These are phyloP conservation scores for Caenorhabditis sp. DNA, from an alignment of 2,888 invertebrate genomes.

Conservation along the genomic window DNA sequence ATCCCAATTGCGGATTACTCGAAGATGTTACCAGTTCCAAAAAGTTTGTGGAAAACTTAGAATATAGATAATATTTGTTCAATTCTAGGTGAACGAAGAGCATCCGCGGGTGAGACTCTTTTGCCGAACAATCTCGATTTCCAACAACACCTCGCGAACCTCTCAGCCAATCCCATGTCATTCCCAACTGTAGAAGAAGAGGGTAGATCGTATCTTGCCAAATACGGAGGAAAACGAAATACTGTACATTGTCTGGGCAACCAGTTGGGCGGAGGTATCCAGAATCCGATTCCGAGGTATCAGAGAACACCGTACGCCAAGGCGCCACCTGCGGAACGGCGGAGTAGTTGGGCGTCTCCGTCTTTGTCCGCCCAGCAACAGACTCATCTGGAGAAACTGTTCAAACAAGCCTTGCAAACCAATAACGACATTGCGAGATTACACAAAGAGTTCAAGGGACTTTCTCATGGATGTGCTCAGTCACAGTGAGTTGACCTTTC, in stretches of 20 bases:
- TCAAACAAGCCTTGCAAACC: conserved; percentile 65
- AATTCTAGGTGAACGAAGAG: conserved; percentile 65
- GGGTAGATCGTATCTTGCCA: conserved; percentile 70
- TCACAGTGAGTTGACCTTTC: conserved; percentile 36
- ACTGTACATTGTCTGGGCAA: conserved; percentile 69
- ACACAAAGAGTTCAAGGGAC: conserved; percentile 75
- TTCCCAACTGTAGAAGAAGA: conserved; percentile 66
- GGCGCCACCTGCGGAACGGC: conserved; percentile 62
- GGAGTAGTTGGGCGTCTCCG: conserved; percentile 77
- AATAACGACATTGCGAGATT: conserved; percentile 65
- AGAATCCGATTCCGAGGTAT: conserved; percentile 63
- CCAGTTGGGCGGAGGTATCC: conserved; percentile 48
- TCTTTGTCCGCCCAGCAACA: conserved; percentile 72
- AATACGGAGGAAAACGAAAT: conserved; percentile 75
- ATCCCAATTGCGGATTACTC: conserved; percentile 47
- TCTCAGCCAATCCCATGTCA: conserved; percentile 24
- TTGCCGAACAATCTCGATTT: conserved; percentile 48
- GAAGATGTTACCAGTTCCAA: conserved; percentile 62
- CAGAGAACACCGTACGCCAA: conserved; percentile 69
- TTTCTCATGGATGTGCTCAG: conserved; percentile 57
- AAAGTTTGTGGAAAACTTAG: conserved; percentile 19
- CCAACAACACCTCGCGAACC: conserved; percentile 53
- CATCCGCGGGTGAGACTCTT: conserved; percentile 75
- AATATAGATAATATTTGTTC: neutral
- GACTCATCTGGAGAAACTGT: conserved; percentile 73